phyloP scores from a whole-genome alignment of 1,140 invertebrate genomes.

The Pemphigus obesinymphae region DNA sequence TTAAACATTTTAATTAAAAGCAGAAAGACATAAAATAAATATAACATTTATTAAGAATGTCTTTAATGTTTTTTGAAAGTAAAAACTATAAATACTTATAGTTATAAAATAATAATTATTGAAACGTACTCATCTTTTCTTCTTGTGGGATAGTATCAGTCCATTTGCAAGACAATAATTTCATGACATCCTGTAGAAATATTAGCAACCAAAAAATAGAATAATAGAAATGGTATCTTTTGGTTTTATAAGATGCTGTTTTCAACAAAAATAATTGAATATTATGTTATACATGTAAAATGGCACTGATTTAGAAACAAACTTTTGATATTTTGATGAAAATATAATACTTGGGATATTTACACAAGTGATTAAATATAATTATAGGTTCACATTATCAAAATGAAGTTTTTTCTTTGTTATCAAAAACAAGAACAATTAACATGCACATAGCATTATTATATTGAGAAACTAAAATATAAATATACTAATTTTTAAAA shows the following conservation, averaged over 20 bases:
- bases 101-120: not conserved
- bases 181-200: constrained; percentile 37
- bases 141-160: constrained; percentile 35
- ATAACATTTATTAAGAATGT: not conserved
- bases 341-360: not conserved
- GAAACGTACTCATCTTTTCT: constrained; percentile 37
- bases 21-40: constrained; percentile 13
- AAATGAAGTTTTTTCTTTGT: not conserved
- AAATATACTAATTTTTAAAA: not conserved
- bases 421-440: not conserved
- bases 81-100: not conserved
- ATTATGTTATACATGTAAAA: constrained; percentile 9
- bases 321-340: not conserved
- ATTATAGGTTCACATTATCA: not conserved
- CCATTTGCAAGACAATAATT: constrained; percentile 31
- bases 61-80: not conserved
- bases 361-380: not conserved
- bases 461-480: not conserved
- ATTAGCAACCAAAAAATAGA: constrained; percentile 38
- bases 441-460: not conserved
- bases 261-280: constrained; percentile 34
- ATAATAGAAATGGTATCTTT: constrained; percentile 3
- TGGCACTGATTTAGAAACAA: not conserved
- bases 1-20: not conserved
- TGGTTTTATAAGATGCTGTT: constrained; percentile 30